These are phyloP conservation scores for Hyperoplus immaculatus DNA, from an alignment of 2,797 vertebrate genomes.

Conservation along the genomic window DNA sequence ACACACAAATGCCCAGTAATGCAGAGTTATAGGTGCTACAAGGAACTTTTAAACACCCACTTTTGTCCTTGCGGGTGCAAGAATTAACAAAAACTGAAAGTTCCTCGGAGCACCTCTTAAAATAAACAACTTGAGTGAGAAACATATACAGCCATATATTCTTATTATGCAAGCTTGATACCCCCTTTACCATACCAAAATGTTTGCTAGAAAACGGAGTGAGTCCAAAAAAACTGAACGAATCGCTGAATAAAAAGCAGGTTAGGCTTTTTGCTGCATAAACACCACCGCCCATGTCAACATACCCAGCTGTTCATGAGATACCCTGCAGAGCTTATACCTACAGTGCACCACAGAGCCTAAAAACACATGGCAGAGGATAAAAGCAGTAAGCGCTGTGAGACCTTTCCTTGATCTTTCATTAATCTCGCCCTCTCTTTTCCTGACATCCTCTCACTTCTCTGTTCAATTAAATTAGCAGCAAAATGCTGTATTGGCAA, in stretches of 20 bases:
- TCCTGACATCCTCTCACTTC: slow-evolving; percentile 47
- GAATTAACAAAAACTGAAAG: too few relatives aligned
- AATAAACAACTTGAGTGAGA: neutral
- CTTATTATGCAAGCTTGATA: neutral
- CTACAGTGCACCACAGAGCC: slow-evolving; percentile 22
- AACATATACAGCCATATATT: neutral
- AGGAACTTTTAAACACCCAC: too few relatives aligned
- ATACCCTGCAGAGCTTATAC: slow-evolving; percentile 35
- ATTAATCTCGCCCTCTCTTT: slow-evolving; percentile 56
- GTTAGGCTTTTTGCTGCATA: slow-evolving; percentile 16
- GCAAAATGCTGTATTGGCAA: slow-evolving; percentile 78
- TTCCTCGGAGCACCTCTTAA: too few relatives aligned
- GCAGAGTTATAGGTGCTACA: neutral
- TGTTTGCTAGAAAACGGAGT: neutral
- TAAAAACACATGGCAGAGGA: slow-evolving; percentile 43
- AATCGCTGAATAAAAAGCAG: neutral
- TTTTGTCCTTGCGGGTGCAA: too few relatives aligned
- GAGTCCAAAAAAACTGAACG: neutral
- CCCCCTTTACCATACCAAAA: neutral
- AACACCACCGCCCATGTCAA: neutral
- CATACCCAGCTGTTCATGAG: slow-evolving; percentile 15
- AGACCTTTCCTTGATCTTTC: slow-evolving; percentile 65
- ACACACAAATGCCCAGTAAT: neutral
- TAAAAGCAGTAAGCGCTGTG: slow-evolving; percentile 52
- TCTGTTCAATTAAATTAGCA: slow-evolving; percentile 77